Conservation (phyloP, 2,113 vertebrate genomes). For the Aptenodytes patagonicus region DNA sequence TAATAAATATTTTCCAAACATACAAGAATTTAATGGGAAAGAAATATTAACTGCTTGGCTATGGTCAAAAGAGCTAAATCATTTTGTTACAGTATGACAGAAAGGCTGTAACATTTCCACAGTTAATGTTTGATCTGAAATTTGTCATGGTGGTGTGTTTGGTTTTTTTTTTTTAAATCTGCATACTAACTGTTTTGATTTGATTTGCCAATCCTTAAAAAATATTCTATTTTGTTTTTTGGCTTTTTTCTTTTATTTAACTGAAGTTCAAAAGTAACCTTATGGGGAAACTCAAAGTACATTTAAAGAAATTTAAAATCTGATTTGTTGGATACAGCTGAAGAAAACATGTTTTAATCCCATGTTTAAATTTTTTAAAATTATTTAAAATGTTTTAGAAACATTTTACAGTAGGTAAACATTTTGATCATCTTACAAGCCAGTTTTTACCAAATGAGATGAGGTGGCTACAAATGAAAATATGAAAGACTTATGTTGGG, state of each 20-base stretch:
- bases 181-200: background rate
- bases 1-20: background rate
- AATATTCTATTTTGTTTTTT: accelerated
- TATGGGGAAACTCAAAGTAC: background rate
- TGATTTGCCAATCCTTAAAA: background rate
- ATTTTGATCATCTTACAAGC: background rate
- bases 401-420: background rate
- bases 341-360: background rate
- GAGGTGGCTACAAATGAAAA: background rate
- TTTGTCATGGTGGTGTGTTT: background rate
- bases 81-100: background rate
- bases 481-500: background rate
- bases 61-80: background rate
- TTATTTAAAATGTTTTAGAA: background rate
- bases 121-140: background rate
- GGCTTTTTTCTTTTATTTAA: background rate
- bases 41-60: background rate
- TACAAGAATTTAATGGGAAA: background rate
- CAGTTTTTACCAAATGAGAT: background rate
- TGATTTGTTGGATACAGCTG: background rate
- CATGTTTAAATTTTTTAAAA: background rate
- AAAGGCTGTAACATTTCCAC: background rate
- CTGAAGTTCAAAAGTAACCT: background rate
- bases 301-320: background rate
- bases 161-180: background rate